These are phyloP conservation scores for Dendropsophus ebraccatus DNA, from an alignment of 2,113 vertebrate species.

Conservation along the genomic window DNA sequence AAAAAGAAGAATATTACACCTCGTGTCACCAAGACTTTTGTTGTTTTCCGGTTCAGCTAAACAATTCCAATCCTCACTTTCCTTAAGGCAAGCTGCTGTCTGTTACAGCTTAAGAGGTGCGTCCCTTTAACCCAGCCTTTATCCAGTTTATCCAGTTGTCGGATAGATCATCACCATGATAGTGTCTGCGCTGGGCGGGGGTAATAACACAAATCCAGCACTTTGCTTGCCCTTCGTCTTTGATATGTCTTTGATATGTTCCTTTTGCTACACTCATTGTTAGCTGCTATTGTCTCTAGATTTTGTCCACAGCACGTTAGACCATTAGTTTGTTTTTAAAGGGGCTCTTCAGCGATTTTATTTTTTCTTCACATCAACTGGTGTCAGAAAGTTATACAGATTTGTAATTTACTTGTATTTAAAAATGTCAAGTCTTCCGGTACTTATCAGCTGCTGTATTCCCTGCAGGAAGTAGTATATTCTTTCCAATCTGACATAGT, in stretches of 20 bases:
- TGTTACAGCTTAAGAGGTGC: conserved; percentile 12
- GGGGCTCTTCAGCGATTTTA: no score
- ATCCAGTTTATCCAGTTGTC: conserved; percentile 49
- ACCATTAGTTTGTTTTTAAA: no score
- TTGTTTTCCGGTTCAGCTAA: neutral
- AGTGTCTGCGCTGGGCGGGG: conserved; percentile 7
- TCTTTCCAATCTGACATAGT: no score
- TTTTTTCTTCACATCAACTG: no score
- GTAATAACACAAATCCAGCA: conserved; percentile 19
- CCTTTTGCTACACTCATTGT: neutral
- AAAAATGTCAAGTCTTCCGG: no score
- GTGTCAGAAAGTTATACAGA: no score
- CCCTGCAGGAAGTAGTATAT: no score
- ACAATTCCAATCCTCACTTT: conserved; percentile 1
- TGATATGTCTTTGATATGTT: neutral
- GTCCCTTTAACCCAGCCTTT: conserved; percentile 30
- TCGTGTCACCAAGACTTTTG: neutral
- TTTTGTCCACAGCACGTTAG: neutral
- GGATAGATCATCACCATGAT: conserved; percentile 35
- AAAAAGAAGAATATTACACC: neutral
- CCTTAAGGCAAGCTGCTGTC: conserved; percentile 19
- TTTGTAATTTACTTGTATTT: no score
- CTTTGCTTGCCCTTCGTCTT: neutral
- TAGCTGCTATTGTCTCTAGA: neutral
- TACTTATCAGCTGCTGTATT: no score